Percentiles rank a stretch among this genome's conserved stretches.
Evolutionary conservation across 2,113 vertebrate species (phyloP).

Genomic region (Myrmecobius fasciatus): DNA sequence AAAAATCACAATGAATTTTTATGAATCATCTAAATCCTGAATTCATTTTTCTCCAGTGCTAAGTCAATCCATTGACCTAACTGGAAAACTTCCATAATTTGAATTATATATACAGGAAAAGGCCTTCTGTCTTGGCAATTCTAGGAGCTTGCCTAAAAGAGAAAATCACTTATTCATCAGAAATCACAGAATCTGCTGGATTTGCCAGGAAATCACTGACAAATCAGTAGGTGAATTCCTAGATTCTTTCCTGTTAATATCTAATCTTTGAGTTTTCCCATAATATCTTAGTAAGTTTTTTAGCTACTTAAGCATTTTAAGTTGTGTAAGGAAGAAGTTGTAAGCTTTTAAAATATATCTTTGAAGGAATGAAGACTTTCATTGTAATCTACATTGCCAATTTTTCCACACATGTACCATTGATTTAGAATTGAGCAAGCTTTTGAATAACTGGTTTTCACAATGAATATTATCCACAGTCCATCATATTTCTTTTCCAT

Average conservation of each 20-base stretch:
- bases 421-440: slow-evolving; percentile 22
- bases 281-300: slow-evolving; percentile 25
- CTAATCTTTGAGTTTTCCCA: background rate
- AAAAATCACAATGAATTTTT: background rate
- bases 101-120: background rate
- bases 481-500: slow-evolving; percentile 48
- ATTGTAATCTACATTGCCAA: background rate
- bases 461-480: slow-evolving; percentile 49
- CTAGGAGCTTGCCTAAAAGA: background rate
- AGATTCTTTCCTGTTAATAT: background rate
- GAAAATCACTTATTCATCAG: background rate
- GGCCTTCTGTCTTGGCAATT: background rate
- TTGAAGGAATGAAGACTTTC: slow-evolving; percentile 8
- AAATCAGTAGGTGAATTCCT: background rate
- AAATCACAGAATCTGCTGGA: background rate
- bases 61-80: background rate
- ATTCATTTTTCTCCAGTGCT: background rate
- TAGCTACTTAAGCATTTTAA: background rate
- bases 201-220: background rate
- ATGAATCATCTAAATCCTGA: background rate
- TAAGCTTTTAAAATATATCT: slow-evolving; percentile 35
- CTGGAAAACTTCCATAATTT: background rate
- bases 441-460: slow-evolving; percentile 27
- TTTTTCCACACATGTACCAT: slow-evolving; percentile 1
- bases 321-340: slow-evolving; percentile 28